Evolutionary conservation across 1,140 invertebrate species (phyloP).

Genomic region (Hirudo medicinalis): DNA sequence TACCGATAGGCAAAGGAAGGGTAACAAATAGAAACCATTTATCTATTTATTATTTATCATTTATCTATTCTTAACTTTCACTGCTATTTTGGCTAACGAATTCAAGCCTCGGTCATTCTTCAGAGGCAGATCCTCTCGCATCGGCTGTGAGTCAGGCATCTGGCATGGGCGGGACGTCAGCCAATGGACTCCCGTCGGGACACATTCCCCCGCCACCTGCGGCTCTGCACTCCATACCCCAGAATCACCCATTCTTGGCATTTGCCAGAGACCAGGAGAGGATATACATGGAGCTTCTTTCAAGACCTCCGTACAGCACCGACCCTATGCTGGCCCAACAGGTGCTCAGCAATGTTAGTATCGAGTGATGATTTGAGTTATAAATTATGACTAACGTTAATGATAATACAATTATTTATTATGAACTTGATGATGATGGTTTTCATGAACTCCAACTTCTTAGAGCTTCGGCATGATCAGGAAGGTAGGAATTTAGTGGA

Average conservation of each 20-base stretch:
- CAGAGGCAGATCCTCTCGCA: slow-evolving; percentile 11
- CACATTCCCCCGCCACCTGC: slow-evolving; percentile 24
- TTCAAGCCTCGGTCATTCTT: too few relatives aligned
- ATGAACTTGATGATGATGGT: too few relatives aligned
- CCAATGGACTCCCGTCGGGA: slow-evolving; percentile 23
- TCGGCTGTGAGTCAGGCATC: slow-evolving; percentile 27
- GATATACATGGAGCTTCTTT: slow-evolving; percentile 54
- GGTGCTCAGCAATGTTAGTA: slow-evolving; percentile 37
- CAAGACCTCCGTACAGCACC: slow-evolving; percentile 54
- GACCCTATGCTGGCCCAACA: slow-evolving; percentile 64
- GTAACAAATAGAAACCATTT: too few relatives aligned
- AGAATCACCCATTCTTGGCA: slow-evolving; percentile 26
- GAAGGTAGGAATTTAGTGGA: too few relatives aligned
- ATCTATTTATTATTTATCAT: too few relatives aligned
- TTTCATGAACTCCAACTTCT: too few relatives aligned
- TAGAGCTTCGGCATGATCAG: too few relatives aligned
- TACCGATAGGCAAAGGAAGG: too few relatives aligned
- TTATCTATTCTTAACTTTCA: too few relatives aligned
- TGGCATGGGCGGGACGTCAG: slow-evolving; percentile 25
- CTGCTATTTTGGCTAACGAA: too few relatives aligned
- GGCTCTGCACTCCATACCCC: slow-evolving; percentile 42
- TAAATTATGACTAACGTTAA: neutral
- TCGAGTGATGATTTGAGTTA: neutral
- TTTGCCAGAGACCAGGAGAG: slow-evolving; percentile 33
- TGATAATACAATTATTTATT: slow-evolving; percentile 3